Percentiles rank a stretch among this genome's conserved stretches.
phyloP scores from a whole-genome alignment of 2,113 vertebrate species.

The Platycercus adscitus region DNA sequence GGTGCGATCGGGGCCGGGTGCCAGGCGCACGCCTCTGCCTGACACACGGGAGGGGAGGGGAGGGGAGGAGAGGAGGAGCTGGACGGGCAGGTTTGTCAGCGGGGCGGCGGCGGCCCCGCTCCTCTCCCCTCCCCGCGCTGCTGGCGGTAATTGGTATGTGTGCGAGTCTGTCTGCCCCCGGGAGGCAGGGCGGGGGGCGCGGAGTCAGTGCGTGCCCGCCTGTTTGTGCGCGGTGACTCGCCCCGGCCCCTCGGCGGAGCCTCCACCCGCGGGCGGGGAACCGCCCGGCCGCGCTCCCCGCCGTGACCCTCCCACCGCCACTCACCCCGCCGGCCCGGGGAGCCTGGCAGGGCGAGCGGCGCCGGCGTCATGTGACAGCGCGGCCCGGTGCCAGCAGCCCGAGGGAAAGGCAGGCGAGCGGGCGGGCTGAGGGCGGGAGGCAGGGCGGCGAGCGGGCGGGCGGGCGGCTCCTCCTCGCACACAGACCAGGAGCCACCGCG shows the following conservation, averaged over 20 bases:
- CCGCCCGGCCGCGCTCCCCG: slow-evolving; percentile 56
- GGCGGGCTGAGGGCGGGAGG: slow-evolving; percentile 30
- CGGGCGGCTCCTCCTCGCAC: slow-evolving; percentile 30
- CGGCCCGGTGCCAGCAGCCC: slow-evolving; percentile 54
- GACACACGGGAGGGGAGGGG: slow-evolving; percentile 5
- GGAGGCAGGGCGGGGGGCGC: slow-evolving; percentile 64
- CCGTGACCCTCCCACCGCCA: slow-evolving; percentile 60
- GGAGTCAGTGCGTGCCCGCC: slow-evolving; percentile 26
- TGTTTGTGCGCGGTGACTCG: slow-evolving; percentile 23
- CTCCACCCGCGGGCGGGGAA: slow-evolving; percentile 63
- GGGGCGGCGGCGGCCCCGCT: background rate
- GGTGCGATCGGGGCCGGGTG: background rate
- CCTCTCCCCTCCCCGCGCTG: background rate
- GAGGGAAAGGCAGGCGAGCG: slow-evolving; percentile 37
- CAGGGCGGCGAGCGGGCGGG: background rate
- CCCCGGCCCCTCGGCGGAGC: slow-evolving; percentile 31
- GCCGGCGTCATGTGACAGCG: slow-evolving; percentile 58
- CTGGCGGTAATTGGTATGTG: slow-evolving; percentile 67
- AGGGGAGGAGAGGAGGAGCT: slow-evolving; percentile 35
- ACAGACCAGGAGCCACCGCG: background rate
- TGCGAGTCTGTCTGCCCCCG: slow-evolving; percentile 63
- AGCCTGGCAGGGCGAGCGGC: slow-evolving; percentile 59
- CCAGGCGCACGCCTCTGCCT: slow-evolving; percentile 65
- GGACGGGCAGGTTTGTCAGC: slow-evolving; percentile 60
- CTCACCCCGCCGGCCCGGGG: slow-evolving; percentile 41